phyloP scores from a whole-genome alignment of 2,797 vertebrate genomes.

The Sebastes itinus region DNA sequence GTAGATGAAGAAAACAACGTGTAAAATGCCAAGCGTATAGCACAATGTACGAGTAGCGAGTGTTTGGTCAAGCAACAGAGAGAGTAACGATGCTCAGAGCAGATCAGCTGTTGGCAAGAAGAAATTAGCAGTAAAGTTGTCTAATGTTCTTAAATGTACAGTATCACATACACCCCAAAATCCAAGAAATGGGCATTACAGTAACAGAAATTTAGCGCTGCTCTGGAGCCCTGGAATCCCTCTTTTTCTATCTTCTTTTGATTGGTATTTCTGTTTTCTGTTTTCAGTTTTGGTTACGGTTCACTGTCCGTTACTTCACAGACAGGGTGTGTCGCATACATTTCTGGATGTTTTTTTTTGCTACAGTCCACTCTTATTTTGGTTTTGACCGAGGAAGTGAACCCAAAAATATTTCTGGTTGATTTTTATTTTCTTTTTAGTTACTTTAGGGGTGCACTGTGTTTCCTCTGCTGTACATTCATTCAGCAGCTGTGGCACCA shows the following conservation, averaged over 20 bases:
- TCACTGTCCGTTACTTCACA: constrained; percentile 21
- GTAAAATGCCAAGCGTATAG: too few species aligned
- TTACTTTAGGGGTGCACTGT: constrained; percentile 7
- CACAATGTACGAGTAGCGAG: too few species aligned
- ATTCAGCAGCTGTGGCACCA: background rate
- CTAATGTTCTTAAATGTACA: too few species aligned
- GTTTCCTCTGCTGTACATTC: constrained; percentile 28
- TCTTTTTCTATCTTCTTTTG: background rate
- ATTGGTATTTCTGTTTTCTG: background rate
- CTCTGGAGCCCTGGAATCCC: background rate
- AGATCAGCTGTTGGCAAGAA: too few species aligned
- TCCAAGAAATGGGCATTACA: too few species aligned
- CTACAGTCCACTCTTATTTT: constrained; percentile 59
- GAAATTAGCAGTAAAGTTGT: too few species aligned
- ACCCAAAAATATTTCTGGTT: constrained; percentile 43
- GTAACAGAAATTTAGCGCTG: too few species aligned
- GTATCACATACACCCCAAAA: too few species aligned
- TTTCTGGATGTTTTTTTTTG: constrained; percentile 32
- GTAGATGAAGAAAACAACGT: too few species aligned
- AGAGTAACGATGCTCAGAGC: too few species aligned
- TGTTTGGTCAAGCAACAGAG: too few species aligned
- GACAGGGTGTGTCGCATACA: constrained; percentile 47
- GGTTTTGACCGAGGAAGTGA: constrained; percentile 49
- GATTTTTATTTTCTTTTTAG: constrained; percentile 41
- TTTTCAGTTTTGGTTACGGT: constrained; percentile 28